phyloP scores from a whole-genome alignment of 2,113 vertebrate genomes.

The Cromileptes altivelis region DNA sequence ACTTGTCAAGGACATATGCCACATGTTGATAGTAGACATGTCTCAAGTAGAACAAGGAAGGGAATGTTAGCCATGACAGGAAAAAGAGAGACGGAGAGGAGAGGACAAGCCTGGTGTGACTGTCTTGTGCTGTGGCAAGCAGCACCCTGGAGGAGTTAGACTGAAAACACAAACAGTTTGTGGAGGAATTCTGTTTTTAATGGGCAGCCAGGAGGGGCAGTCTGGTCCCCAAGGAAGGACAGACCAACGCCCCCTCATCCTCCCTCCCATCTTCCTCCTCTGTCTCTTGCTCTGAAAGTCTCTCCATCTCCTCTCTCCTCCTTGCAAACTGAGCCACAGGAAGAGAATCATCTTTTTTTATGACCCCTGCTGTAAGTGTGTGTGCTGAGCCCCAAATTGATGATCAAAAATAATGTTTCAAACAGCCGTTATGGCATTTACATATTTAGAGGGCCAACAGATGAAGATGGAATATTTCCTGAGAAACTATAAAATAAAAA shows the following conservation, averaged over 20 bases:
- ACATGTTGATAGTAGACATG: conserved; percentile 92
- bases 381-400: conserved; percentile 10
- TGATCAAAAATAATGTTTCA: conserved; percentile 8
- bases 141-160: conserved; percentile 86
- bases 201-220: conserved; percentile 79
- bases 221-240: conserved; percentile 67
- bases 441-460: background rate
- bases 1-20: conserved; percentile 95
- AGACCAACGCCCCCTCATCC: conserved; percentile 20
- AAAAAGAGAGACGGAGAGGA: conserved; percentile 57
- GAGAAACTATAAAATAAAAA: background rate
- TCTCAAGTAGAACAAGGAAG: conserved; percentile 81
- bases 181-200: conserved; percentile 90
- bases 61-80: conserved; percentile 57
- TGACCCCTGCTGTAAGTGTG: background rate
- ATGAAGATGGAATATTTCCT: background rate
- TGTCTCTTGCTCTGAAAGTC: conserved; percentile 13
- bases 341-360: background rate
- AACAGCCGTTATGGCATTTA: background rate
- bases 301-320: conserved; percentile 14
- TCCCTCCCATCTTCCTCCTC: conserved; percentile 15
- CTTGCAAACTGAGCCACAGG: background rate
- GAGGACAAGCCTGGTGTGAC: conserved; percentile 83
- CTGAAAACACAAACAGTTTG: conserved; percentile 90
- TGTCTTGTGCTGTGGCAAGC: conserved; percentile 84